Conservation (phyloP, 2,888 invertebrate genomes). For the Anagyrus pseudococci region DNA sequence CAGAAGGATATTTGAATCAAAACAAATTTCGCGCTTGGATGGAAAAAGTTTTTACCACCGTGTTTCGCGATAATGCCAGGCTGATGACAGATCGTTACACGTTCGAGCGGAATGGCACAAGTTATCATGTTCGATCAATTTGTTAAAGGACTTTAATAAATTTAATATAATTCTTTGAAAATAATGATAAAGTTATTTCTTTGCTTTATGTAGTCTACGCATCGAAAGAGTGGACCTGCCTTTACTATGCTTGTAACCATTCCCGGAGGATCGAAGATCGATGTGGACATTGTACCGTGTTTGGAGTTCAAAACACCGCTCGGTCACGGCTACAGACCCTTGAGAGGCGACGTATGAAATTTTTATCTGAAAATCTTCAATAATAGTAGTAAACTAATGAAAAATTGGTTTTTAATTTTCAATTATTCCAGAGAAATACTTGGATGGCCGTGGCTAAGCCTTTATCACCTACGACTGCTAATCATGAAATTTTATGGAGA, state of each 20-base stretch:
- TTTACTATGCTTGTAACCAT: slow-evolving; percentile 23
- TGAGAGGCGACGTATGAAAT: background rate
- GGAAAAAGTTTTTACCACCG: background rate
- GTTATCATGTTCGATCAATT: no score
- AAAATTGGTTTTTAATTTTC: background rate
- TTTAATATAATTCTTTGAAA: no score
- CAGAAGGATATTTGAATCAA: slow-evolving; percentile 16
- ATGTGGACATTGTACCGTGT: slow-evolving; percentile 30
- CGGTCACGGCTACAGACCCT: background rate
- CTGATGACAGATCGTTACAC: background rate
- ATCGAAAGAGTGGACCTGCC: slow-evolving; percentile 31
- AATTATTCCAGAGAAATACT: slow-evolving; percentile 6
- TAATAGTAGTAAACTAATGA: background rate
- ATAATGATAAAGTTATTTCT: background rate
- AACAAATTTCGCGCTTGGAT: slow-evolving; percentile 18
- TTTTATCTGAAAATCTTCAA: background rate
- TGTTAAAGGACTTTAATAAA: no score
- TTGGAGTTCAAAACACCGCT: background rate
- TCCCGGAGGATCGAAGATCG: slow-evolving; percentile 5
- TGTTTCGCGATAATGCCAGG: background rate
- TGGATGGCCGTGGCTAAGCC: slow-evolving; percentile 67
- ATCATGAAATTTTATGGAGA: slow-evolving; percentile 63
- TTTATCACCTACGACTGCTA: background rate
- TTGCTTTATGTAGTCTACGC: background rate
- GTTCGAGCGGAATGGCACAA: background rate